Evolutionary conservation across 2,888 invertebrate species (phyloP).

Genomic region (Drosophila dives): DNA sequence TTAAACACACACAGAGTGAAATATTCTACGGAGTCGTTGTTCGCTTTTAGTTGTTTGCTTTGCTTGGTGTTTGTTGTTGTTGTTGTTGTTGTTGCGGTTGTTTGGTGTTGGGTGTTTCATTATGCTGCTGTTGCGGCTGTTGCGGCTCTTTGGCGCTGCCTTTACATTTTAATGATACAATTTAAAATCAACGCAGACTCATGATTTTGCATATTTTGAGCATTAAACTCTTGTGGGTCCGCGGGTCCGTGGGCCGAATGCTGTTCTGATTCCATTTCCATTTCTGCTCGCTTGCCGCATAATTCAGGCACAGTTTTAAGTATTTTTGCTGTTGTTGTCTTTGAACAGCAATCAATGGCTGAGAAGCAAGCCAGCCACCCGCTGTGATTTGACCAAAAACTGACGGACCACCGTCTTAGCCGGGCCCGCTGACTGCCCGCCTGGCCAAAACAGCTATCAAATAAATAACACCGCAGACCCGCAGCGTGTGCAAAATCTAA

Average conservation of each 20-base stretch:
- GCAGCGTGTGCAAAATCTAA: conserved; percentile 59
- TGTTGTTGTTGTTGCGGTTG: conserved; percentile 20
- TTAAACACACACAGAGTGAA: conserved; percentile 40
- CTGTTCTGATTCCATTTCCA: conserved; percentile 48
- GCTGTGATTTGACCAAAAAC: conserved; percentile 77
- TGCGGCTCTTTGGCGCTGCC: conserved; percentile 37
- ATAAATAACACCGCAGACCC: conserved; percentile 75
- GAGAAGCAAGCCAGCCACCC: conserved; percentile 44
- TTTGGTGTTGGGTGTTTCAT: conserved; percentile 64
- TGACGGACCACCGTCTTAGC: conserved; percentile 58
- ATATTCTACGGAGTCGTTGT: conserved; percentile 27
- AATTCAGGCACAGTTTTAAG: conserved; percentile 69
- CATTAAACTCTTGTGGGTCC: conserved; percentile 71
- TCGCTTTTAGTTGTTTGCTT: conserved; percentile 50
- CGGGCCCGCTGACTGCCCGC: conserved; percentile 33
- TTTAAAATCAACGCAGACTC: conserved; percentile 81
- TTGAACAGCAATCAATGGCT: conserved; percentile 70
- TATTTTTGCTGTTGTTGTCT: conserved; percentile 18
- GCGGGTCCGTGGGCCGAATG: conserved; percentile 31
- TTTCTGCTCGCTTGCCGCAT: conserved; percentile 60
- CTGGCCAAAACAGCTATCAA: conserved; percentile 72
- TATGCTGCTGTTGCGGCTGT: conserved; percentile 47
- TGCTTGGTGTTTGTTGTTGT: conserved; percentile 12
- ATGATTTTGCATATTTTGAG: conserved; percentile 78
- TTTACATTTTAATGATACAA: conserved; percentile 76